phyloP scores from a whole-genome alignment of 2,888 invertebrate genomes.

The Drosophila ezoana region DNA sequence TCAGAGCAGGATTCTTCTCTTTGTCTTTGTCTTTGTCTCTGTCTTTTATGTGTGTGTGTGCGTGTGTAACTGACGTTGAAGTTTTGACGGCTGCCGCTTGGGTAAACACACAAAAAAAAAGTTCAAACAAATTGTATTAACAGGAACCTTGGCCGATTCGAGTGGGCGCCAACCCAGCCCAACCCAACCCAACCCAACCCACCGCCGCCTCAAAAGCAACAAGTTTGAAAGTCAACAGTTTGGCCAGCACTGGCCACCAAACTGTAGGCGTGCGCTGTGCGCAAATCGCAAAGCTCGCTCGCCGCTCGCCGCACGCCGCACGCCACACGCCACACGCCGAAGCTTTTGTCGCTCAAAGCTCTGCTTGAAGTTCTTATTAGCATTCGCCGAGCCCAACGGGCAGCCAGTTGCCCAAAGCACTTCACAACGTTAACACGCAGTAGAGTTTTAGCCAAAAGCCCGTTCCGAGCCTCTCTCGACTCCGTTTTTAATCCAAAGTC shows the following conservation, averaged over 20 bases:
- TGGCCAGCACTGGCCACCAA: conserved; percentile 24
- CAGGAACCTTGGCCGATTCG: conserved; percentile 46
- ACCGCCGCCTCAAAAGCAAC: conserved; percentile 49
- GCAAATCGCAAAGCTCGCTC: conserved; percentile 8
- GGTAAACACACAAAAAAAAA: conserved; percentile 25
- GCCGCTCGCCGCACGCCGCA: conserved; percentile 1
- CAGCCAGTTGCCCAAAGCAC: conserved; percentile 54
- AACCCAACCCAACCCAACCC: conserved; percentile 15
- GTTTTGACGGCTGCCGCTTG: conserved; percentile 27
- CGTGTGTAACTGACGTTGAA: conserved; percentile 5
- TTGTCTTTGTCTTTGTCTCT: conserved; percentile 4
- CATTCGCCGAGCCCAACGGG: conserved; percentile 34
- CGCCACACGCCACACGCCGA: conserved; percentile 3
- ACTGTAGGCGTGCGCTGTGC: conserved; percentile 51
- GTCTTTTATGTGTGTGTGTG: not conserved
- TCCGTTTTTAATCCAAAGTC: conserved; percentile 18
- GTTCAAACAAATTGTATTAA: conserved; percentile 23
- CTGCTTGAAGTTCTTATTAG: conserved; percentile 68
- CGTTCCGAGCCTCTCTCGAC: not conserved
- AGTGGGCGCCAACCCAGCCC: conserved; percentile 33
- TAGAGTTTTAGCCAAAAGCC: not conserved
- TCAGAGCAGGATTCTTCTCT: conserved; percentile 11
- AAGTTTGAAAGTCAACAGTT: conserved; percentile 56
- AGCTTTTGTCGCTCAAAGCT: conserved; percentile 63
- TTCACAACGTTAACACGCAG: conserved; percentile 48